A percentile compares a stretch with the other conserved stretches of the same genome.
phyloP scores from a whole-genome alignment of 2,888 invertebrate genomes.

The Acronicta aceris region DNA sequence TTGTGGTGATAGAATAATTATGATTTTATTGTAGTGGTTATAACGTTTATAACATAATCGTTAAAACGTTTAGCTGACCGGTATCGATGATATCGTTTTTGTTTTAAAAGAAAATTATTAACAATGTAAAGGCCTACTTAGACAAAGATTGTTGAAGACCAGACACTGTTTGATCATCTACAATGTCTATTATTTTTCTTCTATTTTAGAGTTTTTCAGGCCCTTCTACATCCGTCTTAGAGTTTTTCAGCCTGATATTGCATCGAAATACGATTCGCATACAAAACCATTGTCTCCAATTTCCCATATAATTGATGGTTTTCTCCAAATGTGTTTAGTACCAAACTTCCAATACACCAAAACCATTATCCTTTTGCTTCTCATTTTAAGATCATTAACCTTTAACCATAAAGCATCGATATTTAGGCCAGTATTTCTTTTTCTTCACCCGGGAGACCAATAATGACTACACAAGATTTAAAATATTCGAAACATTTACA shows the following conservation, averaged over 20 bases:
- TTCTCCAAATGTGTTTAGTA: not conserved
- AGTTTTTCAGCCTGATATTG: too few relatives aligned
- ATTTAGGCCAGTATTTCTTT: conserved; percentile 58
- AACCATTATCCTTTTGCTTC: conserved; percentile 4
- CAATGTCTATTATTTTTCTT: too few relatives aligned
- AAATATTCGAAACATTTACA: conserved; percentile 84
- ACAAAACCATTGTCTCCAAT: too few relatives aligned
- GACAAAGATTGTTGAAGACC: too few relatives aligned
- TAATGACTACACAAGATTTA: conserved; percentile 71
- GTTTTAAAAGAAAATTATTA: too few relatives aligned
- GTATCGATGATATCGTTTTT: too few relatives aligned
- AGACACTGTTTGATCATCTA: too few relatives aligned
- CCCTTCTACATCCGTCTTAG: too few relatives aligned
- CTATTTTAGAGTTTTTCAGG: too few relatives aligned
- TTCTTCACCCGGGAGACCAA: conserved; percentile 74
- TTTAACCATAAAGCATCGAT: conserved; percentile 45
- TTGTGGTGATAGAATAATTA: conserved; percentile 19
- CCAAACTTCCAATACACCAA: conserved; percentile 2
- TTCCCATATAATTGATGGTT: not conserved
- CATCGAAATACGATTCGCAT: too few relatives aligned
- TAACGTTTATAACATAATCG: conserved; percentile 1
- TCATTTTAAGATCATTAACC: conserved; percentile 22
- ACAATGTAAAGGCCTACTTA: too few relatives aligned
- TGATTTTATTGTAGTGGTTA: conserved; percentile 15
- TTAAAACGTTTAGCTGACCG: not conserved